A percentile compares a stretch with the other conserved stretches of the same genome.
Evolutionary conservation across 2,113 vertebrate species (phyloP).

Genomic region (Gnathonemus echidnorhynchus): DNA sequence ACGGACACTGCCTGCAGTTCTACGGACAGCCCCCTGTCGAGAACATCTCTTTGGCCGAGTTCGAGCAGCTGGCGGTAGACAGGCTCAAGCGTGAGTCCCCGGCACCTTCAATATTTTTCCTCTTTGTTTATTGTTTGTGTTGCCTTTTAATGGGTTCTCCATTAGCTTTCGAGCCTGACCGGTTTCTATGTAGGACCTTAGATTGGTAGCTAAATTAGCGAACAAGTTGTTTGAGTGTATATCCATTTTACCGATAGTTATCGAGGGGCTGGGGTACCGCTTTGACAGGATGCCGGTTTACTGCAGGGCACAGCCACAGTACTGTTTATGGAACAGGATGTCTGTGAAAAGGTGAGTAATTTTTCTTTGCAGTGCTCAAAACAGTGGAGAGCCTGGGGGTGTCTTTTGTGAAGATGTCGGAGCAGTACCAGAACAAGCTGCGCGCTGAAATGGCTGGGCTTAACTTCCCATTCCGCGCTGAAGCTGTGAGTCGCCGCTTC

Average conservation of each 20-base stretch:
- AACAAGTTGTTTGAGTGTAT: neutral
- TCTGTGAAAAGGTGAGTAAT: neutral
- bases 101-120: no score
- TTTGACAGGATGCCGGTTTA: neutral
- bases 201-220: neutral
- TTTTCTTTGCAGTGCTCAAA: constrained; percentile 74
- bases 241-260: neutral
- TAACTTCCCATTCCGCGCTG: constrained; percentile 70
- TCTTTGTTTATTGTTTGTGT: neutral
- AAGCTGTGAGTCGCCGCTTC: constrained; percentile 43
- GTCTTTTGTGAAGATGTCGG: constrained; percentile 59
- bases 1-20: constrained; percentile 79
- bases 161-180: neutral
- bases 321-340: neutral
- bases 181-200: neutral
- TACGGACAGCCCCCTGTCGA: constrained; percentile 81
- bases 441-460: constrained; percentile 55
- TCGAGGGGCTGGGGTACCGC: no score
- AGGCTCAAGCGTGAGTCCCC: constrained; percentile 77
- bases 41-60: constrained; percentile 78
- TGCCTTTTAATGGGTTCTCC: neutral
- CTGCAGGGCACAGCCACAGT: neutral
- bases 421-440: constrained; percentile 65
- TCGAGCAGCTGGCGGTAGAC: constrained; percentile 83
- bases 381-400: constrained; percentile 81